phyloP scores from a whole-genome alignment of 2,888 invertebrate genomes.

The Pseudoips prasinana region DNA sequence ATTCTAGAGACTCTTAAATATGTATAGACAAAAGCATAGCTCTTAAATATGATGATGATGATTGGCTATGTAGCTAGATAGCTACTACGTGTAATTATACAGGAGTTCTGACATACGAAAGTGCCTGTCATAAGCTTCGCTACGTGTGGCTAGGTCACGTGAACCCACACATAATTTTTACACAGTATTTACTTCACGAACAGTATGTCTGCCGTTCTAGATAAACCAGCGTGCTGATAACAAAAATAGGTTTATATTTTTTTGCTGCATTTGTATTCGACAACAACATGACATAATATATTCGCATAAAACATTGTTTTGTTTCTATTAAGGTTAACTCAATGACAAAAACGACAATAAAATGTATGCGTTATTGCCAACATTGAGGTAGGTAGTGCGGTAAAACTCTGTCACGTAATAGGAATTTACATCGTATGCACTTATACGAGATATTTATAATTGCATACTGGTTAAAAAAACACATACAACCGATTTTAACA shows the following conservation, averaged over 20 bases:
- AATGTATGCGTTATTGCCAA: constrained; percentile 12
- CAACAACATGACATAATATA: constrained; percentile 4
- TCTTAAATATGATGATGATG: too few relatives aligned
- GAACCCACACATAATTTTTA: constrained; percentile 9
- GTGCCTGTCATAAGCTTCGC: constrained; percentile 44
- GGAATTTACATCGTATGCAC: too few relatives aligned
- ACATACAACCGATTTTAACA: too few relatives aligned
- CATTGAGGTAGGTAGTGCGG: too few relatives aligned
- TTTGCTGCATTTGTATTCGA: constrained; percentile 3
- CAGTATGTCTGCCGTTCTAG: constrained; percentile 3
- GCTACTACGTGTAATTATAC: constrained; percentile 29
- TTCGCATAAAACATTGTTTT: constrained; percentile 6
- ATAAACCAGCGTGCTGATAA: constrained; percentile 22
- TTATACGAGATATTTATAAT: too few relatives aligned
- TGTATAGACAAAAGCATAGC: too few relatives aligned
- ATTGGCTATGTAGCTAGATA: constrained; percentile 19
- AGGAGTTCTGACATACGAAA: constrained; percentile 29
- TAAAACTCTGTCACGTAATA: too few relatives aligned
- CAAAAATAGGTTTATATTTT: constrained; percentile 10
- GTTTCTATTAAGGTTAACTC: constrained; percentile 17
- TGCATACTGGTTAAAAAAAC: too few relatives aligned
- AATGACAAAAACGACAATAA: constrained; percentile 17
- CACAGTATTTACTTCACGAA: constrained; percentile 10
- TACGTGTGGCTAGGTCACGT: constrained; percentile 73
- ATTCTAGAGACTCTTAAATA: too few relatives aligned